Evolutionary conservation across 1,140 invertebrate species (phyloP).

Genomic region (Bombus ignitus): DNA sequence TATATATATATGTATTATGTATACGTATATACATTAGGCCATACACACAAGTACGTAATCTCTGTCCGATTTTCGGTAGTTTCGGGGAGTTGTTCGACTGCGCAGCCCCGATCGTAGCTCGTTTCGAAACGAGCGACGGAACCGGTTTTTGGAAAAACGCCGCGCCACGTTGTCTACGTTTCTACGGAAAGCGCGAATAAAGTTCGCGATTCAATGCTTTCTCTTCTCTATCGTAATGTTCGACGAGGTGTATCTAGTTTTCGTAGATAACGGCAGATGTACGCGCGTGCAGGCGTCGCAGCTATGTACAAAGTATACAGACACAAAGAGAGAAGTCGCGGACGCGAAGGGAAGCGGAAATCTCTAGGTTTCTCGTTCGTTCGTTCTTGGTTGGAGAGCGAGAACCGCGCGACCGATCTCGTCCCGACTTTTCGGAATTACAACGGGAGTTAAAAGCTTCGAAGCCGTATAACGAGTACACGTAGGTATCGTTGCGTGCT

Average conservation of each 20-base stretch:
- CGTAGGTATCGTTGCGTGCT: constrained; percentile 40
- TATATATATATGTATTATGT: not conserved
- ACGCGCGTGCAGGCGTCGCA: constrained; percentile 24
- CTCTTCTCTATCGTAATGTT: not conserved
- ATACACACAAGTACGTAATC: constrained; percentile 74
- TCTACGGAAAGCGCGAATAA: constrained; percentile 40
- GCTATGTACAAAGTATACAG: constrained; percentile 51
- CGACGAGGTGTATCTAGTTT: not conserved
- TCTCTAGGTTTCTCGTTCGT: not conserved
- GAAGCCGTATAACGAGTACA: constrained; percentile 44
- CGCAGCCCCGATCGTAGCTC: not conserved
- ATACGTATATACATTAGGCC: constrained; percentile 75
- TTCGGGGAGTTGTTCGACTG: not conserved
- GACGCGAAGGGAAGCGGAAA: not conserved
- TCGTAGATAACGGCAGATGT: constrained; percentile 27
- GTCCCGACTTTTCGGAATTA: constrained; percentile 16
- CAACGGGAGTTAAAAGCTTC: constrained; percentile 40
- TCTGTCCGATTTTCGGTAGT: constrained; percentile 40
- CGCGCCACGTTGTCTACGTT: constrained; percentile 19
- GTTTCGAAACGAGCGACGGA: not conserved
- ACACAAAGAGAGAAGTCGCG: not conserved
- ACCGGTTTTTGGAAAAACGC: not conserved
- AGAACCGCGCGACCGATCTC: not conserved
- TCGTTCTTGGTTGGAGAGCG: no score
- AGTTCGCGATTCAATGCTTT: not conserved